These are phyloP conservation scores for Gobionotothen gibberifrons DNA, from an alignment of 2,797 vertebrate genomes.

Conservation along the genomic window DNA sequence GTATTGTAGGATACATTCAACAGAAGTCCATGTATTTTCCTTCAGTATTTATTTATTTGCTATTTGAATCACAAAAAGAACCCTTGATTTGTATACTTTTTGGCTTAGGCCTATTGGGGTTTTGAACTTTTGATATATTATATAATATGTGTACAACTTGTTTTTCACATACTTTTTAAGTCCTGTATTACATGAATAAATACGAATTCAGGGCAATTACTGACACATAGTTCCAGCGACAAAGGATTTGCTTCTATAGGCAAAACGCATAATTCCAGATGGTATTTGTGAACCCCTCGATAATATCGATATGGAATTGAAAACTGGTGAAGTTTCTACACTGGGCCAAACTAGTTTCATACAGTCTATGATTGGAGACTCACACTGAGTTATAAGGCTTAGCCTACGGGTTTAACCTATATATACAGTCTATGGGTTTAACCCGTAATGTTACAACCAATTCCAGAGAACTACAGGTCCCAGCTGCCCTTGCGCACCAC, in stretches of 20 bases:
- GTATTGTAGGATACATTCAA: too few species aligned
- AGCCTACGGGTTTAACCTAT: background rate
- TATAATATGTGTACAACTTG: too few species aligned
- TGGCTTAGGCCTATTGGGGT: too few species aligned
- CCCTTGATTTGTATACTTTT: too few species aligned
- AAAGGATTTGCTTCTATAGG: background rate
- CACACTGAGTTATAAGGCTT: background rate
- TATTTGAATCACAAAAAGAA: too few species aligned
- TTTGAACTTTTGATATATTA: too few species aligned
- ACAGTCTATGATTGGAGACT: background rate
- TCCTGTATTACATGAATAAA: background rate
- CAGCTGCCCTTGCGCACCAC: slow-evolving; percentile 24
- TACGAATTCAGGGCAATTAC: background rate
- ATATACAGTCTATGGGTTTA: too few species aligned
- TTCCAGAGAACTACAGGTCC: slow-evolving; percentile 57
- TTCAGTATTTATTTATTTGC: too few species aligned
- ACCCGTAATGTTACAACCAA: background rate
- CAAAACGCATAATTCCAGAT: background rate
- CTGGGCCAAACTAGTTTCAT: background rate
- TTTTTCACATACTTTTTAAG: too few species aligned
- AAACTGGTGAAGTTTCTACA: background rate
- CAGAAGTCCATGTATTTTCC: too few species aligned
- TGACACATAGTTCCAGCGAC: background rate
- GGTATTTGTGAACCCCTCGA: background rate
- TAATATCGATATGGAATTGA: background rate